Evolutionary conservation across 2,113 vertebrate genomes (phyloP).

Genomic region (Anas platyrhynchos): DNA sequence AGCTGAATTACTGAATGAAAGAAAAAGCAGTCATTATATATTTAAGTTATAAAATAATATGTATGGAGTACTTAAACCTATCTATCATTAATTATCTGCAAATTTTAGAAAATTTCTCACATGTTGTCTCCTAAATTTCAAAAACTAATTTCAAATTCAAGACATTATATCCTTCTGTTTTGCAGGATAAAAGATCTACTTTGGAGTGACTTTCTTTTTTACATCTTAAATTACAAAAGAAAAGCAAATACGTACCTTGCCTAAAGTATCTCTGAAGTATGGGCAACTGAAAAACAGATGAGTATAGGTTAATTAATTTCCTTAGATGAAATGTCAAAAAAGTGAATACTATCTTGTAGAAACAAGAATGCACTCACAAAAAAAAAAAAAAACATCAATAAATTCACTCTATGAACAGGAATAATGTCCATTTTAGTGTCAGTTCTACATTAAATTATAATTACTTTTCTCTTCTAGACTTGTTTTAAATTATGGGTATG

Average conservation of each 20-base stretch:
- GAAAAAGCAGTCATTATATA: background rate
- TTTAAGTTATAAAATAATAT: background rate
- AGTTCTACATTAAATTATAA: background rate
- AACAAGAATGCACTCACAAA: background rate
- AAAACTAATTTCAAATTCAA: background rate
- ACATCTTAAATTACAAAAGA: background rate
- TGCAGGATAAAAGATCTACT: background rate
- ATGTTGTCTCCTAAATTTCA: background rate
- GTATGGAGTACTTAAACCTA: background rate
- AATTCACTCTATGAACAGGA: background rate
- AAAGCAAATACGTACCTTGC: background rate
- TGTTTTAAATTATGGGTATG: background rate
- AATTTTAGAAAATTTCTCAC: background rate
- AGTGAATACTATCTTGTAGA: background rate
- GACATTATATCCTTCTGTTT: background rate
- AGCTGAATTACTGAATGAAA: background rate
- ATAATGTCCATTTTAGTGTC: background rate
- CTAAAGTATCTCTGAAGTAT: background rate
- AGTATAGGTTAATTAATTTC: background rate
- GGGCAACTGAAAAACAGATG: background rate
- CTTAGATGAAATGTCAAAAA: background rate
- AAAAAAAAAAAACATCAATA: background rate
- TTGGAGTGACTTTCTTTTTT: background rate
- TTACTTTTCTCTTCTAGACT: background rate
- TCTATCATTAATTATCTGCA: background rate